Evolutionary conservation across 2,113 vertebrate genomes (phyloP).

Genomic region (Rissa tridactyla): DNA sequence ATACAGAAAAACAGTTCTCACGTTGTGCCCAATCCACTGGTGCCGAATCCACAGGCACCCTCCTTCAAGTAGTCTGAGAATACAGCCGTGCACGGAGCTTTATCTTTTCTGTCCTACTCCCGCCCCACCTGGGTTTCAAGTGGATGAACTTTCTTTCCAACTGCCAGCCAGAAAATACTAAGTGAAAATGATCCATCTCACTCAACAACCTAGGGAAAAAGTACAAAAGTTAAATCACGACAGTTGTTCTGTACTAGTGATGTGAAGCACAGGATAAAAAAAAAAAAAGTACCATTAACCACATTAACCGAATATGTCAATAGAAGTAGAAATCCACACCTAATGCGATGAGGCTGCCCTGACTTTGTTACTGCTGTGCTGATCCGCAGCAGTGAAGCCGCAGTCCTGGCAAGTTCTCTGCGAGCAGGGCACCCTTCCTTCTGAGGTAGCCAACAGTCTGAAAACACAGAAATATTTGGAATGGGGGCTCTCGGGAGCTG

Average conservation of each 20-base stretch:
- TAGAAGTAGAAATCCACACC: not conserved
- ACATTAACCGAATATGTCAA: fast-evolving
- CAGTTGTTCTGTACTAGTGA: not conserved
- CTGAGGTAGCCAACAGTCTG: not conserved
- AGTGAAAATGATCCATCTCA: not conserved
- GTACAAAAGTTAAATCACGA: not conserved
- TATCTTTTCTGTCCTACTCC: not conserved
- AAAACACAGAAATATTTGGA: not conserved
- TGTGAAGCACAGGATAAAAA: not conserved
- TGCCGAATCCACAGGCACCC: not conserved
- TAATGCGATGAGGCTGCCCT: fast-evolving
- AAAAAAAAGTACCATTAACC: not conserved
- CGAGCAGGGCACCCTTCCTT: not conserved
- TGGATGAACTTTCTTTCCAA: not conserved
- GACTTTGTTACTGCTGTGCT: not conserved
- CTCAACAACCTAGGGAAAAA: not conserved
- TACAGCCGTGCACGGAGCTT: not conserved
- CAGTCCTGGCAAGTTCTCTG: not conserved
- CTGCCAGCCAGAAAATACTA: not conserved
- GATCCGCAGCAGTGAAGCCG: not conserved
- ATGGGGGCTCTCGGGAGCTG: not conserved
- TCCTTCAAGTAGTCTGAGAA: not conserved
- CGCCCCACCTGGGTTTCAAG: not conserved
- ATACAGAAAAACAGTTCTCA: constrained; percentile 45
- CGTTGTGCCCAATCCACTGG: constrained; percentile 9